These are phyloP conservation scores for Rousettus madagascariensis DNA, from an alignment of 2,797 vertebrate genomes.

Conservation along the genomic window DNA sequence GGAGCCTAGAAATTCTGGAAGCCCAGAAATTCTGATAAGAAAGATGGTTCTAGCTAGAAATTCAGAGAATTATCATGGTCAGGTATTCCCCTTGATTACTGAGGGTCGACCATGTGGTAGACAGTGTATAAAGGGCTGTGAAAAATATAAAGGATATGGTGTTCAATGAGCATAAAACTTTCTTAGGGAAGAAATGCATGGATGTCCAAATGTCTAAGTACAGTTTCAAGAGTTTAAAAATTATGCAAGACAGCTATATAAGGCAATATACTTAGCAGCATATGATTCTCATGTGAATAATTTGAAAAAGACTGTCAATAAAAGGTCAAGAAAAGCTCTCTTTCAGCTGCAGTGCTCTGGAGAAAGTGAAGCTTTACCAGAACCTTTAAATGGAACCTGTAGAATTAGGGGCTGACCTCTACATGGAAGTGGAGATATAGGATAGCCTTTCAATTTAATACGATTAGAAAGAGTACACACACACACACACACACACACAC, in stretches of 20 bases:
- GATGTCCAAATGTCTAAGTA: background rate
- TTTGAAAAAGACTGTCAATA: background rate
- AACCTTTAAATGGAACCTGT: background rate
- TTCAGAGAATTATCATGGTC: background rate
- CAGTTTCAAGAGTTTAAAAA: background rate
- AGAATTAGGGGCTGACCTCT: background rate
- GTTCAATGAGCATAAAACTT: background rate
- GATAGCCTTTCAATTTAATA: background rate
- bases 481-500: background rate
- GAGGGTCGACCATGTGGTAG: background rate
- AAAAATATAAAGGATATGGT: background rate
- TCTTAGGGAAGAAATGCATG: background rate
- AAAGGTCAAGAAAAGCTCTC: background rate
- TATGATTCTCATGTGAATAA: background rate
- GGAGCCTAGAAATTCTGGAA: background rate
- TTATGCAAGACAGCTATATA: conserved; percentile 1
- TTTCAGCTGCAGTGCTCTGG: background rate
- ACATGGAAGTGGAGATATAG: background rate
- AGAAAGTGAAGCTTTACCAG: background rate
- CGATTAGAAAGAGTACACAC: background rate
- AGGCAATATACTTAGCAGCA: background rate
- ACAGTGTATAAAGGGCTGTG: background rate
- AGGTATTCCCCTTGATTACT: background rate
- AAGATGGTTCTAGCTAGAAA: background rate
- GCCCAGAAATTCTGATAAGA: background rate